Conservation (phyloP, 2,888 invertebrate genomes). For the Heliconius cydno region DNA sequence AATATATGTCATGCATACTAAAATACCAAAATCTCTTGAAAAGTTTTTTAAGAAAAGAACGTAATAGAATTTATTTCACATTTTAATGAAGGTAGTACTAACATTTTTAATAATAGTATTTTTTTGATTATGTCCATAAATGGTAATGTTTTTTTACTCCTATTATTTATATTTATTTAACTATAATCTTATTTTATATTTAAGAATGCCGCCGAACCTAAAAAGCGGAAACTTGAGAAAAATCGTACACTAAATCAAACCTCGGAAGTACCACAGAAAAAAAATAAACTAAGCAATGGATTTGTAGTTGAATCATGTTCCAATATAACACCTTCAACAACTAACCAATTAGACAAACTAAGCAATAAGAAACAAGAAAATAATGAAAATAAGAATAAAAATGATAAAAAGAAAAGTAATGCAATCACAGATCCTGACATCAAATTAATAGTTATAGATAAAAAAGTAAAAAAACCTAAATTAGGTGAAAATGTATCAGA, state of each 20-base stretch:
- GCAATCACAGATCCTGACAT: constrained; percentile 19
- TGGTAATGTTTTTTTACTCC: too few species aligned
- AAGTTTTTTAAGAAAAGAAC: neutral
- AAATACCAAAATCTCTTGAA: neutral
- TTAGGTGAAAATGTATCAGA: constrained; percentile 63
- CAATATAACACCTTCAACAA: constrained; percentile 58
- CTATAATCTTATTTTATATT: constrained; percentile 38
- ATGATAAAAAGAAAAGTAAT: constrained; percentile 28
- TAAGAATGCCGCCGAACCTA: constrained; percentile 56
- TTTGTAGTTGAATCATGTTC: constrained; percentile 69
- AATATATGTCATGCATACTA: neutral
- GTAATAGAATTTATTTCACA: neutral
- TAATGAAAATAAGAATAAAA: constrained; percentile 41
- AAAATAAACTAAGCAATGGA: constrained; percentile 66
- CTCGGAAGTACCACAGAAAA: constrained; percentile 59
- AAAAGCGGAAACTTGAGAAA: constrained; percentile 46
- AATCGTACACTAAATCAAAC: constrained; percentile 49
- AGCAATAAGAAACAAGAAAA: constrained; percentile 34
- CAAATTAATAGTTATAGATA: constrained; percentile 35
- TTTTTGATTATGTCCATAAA: too few species aligned
- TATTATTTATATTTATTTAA: too few species aligned
- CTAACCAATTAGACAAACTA: constrained; percentile 53
- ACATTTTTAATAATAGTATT: neutral
- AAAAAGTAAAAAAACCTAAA: constrained; percentile 58
- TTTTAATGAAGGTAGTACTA: neutral